phyloP scores from a whole-genome alignment of 2,888 invertebrate genomes.

The Chloroclystis v-ata region DNA sequence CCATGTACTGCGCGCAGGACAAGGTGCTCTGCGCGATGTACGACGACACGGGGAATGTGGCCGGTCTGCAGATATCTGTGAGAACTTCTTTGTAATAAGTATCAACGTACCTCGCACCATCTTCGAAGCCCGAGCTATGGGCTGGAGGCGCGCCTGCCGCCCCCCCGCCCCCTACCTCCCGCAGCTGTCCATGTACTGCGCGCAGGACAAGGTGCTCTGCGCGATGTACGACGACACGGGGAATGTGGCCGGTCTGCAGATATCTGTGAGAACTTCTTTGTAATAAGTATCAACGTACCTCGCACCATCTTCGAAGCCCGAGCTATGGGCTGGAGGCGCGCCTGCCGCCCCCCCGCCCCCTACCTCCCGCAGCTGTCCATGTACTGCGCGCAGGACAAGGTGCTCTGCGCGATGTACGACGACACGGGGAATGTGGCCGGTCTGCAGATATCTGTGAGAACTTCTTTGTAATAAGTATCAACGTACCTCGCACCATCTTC shows the following conservation, averaged over 20 bases:
- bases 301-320: neutral
- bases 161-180: neutral
- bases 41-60: neutral
- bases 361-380: neutral
- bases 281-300: no score
- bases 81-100: neutral
- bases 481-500: neutral
- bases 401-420: neutral
- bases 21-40: neutral
- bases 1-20: neutral
- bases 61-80: neutral
- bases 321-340: neutral
- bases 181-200: neutral
- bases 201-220: neutral
- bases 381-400: neutral
- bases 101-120: neutral
- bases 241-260: neutral
- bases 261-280: neutral
- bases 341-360: neutral
- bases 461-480: neutral
- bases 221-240: neutral
- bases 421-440: neutral
- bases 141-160: neutral
- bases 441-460: neutral
- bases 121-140: neutral